Conservation (phyloP, 1,140 invertebrate species). For the Heliconius nattereri region DNA sequence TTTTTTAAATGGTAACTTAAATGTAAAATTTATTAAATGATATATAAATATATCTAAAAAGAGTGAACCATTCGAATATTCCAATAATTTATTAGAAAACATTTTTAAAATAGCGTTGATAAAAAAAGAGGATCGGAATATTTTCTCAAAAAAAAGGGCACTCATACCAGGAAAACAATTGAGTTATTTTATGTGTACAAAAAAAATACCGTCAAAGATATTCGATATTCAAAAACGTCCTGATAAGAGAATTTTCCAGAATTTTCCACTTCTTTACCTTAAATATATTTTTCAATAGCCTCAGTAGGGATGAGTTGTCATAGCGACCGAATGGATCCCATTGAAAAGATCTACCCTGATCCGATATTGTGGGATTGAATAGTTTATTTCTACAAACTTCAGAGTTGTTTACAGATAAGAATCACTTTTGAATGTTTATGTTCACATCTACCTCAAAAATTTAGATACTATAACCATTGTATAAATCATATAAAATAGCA, state of each 20-base stretch:
- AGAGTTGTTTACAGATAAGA: constrained; percentile 59
- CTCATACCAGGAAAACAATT: not conserved
- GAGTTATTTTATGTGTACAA: not conserved
- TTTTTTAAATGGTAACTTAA: no score
- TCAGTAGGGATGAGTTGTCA: constrained; percentile 64
- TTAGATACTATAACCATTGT: not conserved
- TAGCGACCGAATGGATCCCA: constrained; percentile 66
- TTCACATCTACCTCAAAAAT: not conserved
- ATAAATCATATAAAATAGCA: not conserved
- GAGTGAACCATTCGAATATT: not conserved
- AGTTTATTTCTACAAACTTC: constrained; percentile 66
- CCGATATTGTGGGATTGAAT: constrained; percentile 70
- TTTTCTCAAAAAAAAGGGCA: constrained; percentile 12
- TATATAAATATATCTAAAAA: not conserved
- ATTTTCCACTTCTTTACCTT: constrained; percentile 42
- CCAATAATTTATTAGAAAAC: not conserved
- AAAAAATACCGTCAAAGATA: constrained; percentile 29
- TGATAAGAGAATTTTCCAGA: constrained; percentile 43
- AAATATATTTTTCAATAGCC: constrained; percentile 54
- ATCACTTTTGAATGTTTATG: constrained; percentile 45
- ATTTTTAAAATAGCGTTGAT: not conserved
- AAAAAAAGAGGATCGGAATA: not conserved
- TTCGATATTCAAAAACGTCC: constrained; percentile 27
- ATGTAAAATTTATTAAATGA: not conserved
- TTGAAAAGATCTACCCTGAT: constrained; percentile 69